Percentiles rank a stretch among this genome's conserved stretches.
Evolutionary conservation across 2,113 vertebrate species (phyloP).

Genomic region (Empidonax alnorum): DNA sequence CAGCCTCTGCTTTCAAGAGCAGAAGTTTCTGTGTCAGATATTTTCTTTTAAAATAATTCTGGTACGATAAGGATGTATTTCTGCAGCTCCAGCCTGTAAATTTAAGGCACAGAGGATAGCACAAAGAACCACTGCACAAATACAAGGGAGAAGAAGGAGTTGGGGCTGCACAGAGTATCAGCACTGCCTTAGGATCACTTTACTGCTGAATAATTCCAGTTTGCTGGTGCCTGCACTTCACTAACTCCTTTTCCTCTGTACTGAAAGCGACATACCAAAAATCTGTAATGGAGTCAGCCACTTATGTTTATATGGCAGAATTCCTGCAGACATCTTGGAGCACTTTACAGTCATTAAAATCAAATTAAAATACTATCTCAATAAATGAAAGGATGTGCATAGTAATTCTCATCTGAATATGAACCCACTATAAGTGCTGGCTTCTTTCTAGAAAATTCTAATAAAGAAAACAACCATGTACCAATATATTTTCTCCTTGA

Average conservation of each 20-base stretch:
- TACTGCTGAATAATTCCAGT: neutral
- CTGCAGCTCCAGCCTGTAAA: neutral
- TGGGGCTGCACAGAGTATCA: neutral
- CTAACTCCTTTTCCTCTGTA: neutral
- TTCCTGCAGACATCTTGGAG: conserved; percentile 14
- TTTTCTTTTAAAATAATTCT: neutral
- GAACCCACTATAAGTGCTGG: neutral
- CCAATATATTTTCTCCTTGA: neutral
- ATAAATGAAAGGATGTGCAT: conserved; percentile 11
- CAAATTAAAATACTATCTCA: conserved; percentile 46
- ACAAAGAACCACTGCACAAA: neutral
- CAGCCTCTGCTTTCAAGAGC: neutral
- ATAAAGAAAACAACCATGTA: neutral
- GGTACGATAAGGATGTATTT: neutral
- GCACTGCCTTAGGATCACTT: neutral
- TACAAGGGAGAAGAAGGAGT: neutral
- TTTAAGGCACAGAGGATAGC: neutral
- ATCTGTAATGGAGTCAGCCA: neutral
- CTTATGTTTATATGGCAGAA: neutral
- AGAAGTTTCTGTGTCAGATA: neutral
- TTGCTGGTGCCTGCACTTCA: neutral
- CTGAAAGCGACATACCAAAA: neutral
- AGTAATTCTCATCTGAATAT: conserved; percentile 37
- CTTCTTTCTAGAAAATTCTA: conserved; percentile 2
- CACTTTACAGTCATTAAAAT: conserved; percentile 27